A percentile compares a stretch with the other conserved stretches of the same genome.
Conservation (phyloP, 2,113 vertebrate genomes). For the Todiramphus saurophagus region DNA sequence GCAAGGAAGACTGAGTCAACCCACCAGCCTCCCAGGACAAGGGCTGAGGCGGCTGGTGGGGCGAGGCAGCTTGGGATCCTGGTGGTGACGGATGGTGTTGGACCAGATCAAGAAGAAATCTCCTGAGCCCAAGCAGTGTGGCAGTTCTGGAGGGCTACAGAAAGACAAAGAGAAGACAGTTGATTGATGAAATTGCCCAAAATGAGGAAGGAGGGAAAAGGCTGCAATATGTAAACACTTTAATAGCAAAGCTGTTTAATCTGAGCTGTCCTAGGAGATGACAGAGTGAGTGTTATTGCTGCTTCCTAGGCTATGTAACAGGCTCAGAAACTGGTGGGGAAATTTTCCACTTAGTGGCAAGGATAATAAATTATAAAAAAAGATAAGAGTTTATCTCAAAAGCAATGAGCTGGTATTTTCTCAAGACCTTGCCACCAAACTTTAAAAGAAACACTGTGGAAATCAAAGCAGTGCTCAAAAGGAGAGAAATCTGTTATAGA, state of each 20-base stretch:
- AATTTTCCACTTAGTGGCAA: background rate
- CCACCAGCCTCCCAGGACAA: accelerated
- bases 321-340: background rate
- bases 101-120: background rate
- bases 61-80: background rate
- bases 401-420: background rate
- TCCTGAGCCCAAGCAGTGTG: background rate
- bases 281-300: background rate
- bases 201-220: background rate
- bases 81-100: background rate
- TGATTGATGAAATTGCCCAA: background rate
- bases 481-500: background rate
- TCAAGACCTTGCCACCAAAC: background rate
- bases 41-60: accelerated
- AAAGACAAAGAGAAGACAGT: background rate
- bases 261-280: background rate
- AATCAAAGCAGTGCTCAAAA: background rate
- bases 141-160: background rate
- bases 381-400: background rate
- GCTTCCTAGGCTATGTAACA: background rate
- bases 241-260: background rate
- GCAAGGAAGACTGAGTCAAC: background rate
- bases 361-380: conserved; percentile 15
- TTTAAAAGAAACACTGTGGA: background rate
- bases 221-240: background rate